Conservation (phyloP, 2,797 vertebrate species). For the Sciurus carolinensis region DNA sequence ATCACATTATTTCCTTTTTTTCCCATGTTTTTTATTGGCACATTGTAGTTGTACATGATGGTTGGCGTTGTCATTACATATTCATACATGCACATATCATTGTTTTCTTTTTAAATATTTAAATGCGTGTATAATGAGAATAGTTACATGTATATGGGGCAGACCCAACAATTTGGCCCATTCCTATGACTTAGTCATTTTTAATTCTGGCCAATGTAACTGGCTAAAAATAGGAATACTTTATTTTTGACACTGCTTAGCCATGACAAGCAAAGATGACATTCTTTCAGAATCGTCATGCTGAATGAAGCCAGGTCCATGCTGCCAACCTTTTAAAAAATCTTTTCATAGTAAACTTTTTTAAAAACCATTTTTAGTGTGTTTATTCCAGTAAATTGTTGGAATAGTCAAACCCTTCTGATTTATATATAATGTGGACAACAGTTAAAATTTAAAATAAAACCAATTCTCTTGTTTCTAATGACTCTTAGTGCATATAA, state of each 20-base stretch:
- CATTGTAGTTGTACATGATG: too few species aligned
- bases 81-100: too few species aligned
- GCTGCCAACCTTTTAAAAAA: not conserved
- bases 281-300: not conserved
- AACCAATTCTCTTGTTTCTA: not conserved
- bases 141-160: not conserved
- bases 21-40: too few species aligned
- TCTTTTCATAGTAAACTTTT: not conserved
- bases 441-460: conserved; percentile 53
- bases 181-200: not conserved
- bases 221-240: not conserved
- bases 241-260: not conserved
- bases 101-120: not conserved
- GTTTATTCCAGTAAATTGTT: conserved; percentile 40
- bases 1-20: not conserved
- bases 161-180: not conserved
- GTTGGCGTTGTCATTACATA: too few species aligned
- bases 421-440: not conserved
- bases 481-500: not conserved
- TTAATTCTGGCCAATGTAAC: not conserved
- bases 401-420: not conserved
- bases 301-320: not conserved
- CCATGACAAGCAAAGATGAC: not conserved
- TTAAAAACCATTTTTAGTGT: not conserved
- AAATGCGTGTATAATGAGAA: not conserved